Conservation (phyloP, 2,888 invertebrate species). For the Drosophila mulleri region DNA sequence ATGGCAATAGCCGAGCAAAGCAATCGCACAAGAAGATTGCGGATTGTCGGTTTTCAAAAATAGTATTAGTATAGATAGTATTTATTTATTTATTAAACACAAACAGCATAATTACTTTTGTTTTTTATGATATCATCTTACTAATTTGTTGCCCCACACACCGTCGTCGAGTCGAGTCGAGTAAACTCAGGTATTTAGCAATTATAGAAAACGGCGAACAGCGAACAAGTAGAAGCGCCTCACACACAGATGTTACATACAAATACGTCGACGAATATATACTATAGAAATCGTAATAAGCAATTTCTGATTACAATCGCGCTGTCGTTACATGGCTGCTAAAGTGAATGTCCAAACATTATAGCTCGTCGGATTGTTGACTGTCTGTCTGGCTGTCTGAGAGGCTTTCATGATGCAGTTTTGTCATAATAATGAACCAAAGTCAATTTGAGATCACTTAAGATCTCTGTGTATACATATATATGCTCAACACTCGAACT, state of each 20-base stretch:
- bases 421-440: constrained; percentile 44
- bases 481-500: constrained; percentile 3
- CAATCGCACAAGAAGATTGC: constrained; percentile 48
- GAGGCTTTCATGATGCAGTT: constrained; percentile 45
- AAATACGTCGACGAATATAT: constrained; percentile 3
- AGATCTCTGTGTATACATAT: constrained; percentile 19
- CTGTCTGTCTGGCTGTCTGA: constrained; percentile 11
- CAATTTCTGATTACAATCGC: constrained; percentile 56
- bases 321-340: constrained; percentile 23
- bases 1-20: constrained; percentile 13
- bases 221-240: constrained; percentile 9
- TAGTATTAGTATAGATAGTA: constrained; percentile 32
- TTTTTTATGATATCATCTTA: constrained; percentile 57
- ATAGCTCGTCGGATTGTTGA: constrained; percentile 20
- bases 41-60: constrained; percentile 31
- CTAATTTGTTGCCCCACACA: constrained; percentile 32
- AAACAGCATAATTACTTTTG: constrained; percentile 45
- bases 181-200: constrained; percentile 38
- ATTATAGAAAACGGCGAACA: constrained; percentile 48
- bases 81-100: constrained; percentile 52
- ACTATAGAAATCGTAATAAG: constrained; percentile 59
- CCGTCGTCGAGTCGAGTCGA: not conserved
- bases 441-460: constrained; percentile 48
- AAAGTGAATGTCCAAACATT: constrained; percentile 56
- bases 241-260: constrained; percentile 1